Evolutionary conservation across 2,113 vertebrate species (phyloP), one percentile per base, ranked within the genome.

Genomic region (Oophaga pumilio): DNA sequence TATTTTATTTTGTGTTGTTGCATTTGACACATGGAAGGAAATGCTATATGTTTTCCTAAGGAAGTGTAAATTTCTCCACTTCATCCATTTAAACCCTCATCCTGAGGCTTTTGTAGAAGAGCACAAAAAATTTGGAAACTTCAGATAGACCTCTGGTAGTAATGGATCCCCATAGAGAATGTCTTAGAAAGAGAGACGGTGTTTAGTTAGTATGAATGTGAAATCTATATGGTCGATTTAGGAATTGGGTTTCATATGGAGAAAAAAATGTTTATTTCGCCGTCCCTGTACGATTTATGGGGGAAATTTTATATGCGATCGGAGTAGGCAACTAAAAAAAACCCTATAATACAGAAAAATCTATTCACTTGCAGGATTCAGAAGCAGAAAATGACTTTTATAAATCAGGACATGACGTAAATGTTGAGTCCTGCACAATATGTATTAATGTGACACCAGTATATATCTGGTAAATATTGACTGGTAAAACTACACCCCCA

Each of bases 11-110:
- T 94, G 91, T 93, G 91, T 93, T 95, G 95, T 96, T 93, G 87
- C 93, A 94, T 95, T 94, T 95, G 95, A 97, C 95, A 95, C 89
- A 88, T 92, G 94, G 94, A 97, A 97, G 95, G 97, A 97, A 97
- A 97, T 96, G 94, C 95, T 93, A 89, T 91, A 92, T 97, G 95
- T 97, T 98, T 98, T 96, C 95, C 95, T 97, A 95, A 95, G 96
- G 95, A 97, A 97, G 96, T 96, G 95, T 95, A 96, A 96, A 97
- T 97, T 98, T 97, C 96, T 95, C 94, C 95, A 96, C 95, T 95
- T 96, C 96, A 96, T 97, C 95, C 94, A 94, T 96, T 95, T 90
- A 94, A 96, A 96, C 95, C 93, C 94, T 96, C 92, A 60, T 93
- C 95, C 93, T 90, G 92, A 96, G 95, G 95, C 94, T 95, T 95